Evolutionary conservation across 92 coral and sea anemone genomes (phyloP), one percentile per base, ranked within the genome.

Genomic region (Porites divaricata): DNA sequence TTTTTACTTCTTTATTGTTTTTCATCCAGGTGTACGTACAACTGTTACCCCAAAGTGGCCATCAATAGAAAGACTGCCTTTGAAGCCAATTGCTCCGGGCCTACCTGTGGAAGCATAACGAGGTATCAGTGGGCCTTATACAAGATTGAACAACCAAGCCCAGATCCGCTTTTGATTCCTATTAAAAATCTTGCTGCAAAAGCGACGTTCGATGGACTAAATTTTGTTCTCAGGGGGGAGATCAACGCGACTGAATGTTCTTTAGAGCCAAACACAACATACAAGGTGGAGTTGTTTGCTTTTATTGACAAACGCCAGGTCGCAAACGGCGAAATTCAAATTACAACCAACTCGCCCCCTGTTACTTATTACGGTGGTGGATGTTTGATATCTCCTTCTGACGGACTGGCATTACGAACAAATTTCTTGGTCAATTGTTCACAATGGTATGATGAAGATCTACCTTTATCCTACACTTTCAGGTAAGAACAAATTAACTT

Each of bases 401-500:
- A 19, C 10, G 97, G 97, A n/a, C 25, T 49, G 19, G 93, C 92
- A 4, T 77, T 93, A 53, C 66, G 86, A 3, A 93, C 95, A 23
- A 72, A 75, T 70, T 93, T 78, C 61, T 58, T 48, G 17, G 75
- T 93, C 16, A 51, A 67, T 17, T 93, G 97, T 67, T 68, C 63
- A 21, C 88, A 86, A 12, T 93, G 78, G 78, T 21, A 67, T 1
- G 97, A 93, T 53, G 91, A 63, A 14, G 94, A 93, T 77, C 48
- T 83, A 59, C 97, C 97, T 8, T 81, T 93, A 61, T 61, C 82
- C 52, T 93, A 86, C 63, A 90, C 89, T 28, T 91, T 91, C 71
- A 84, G 91, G 65, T 91, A 76, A 66, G 83, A 3, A 7, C 45
- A 35, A 6, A 6, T 35, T 35, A 35, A 35, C 45, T 35, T 35